Evolutionary conservation across 2,888 invertebrate genomes (phyloP).

Genomic region (Drosophila maculinotata): DNA sequence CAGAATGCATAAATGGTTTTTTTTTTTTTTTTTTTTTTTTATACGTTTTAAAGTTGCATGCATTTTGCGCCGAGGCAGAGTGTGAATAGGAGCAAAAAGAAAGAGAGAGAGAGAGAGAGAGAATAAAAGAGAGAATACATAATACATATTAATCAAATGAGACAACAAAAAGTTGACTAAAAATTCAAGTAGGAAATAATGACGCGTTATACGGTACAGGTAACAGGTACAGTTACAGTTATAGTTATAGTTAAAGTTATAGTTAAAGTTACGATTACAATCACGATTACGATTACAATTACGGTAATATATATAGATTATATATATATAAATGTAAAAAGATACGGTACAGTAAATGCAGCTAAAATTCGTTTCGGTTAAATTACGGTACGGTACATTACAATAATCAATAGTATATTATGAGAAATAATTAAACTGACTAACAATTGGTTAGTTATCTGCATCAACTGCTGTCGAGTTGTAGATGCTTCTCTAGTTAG

Average conservation of each 20-base stretch:
- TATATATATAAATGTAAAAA: slow-evolving; percentile 8
- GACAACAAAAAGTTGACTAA: slow-evolving; percentile 55
- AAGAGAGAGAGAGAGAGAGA: slow-evolving; percentile 52
- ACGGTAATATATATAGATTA: slow-evolving; percentile 8
- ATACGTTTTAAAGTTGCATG: slow-evolving; percentile 61
- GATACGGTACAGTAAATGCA: slow-evolving; percentile 42
- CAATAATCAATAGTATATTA: slow-evolving; percentile 37
- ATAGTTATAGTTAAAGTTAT: slow-evolving; percentile 44
- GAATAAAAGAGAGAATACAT: slow-evolving; percentile 61
- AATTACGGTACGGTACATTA: slow-evolving; percentile 44
- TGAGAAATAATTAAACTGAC: slow-evolving; percentile 33
- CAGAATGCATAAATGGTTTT: slow-evolving; percentile 64
- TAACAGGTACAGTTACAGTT: slow-evolving; percentile 57
- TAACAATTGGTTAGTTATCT: slow-evolving; percentile 41
- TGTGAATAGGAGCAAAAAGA: slow-evolving; percentile 63
- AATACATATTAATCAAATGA: slow-evolving; percentile 65
- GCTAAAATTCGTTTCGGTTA: slow-evolving; percentile 36
- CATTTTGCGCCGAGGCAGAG: slow-evolving; percentile 75
- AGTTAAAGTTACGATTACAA: slow-evolving; percentile 34
- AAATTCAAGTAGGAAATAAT: slow-evolving; percentile 56
- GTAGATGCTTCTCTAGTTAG: slow-evolving; percentile 45
- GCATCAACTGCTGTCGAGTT: slow-evolving; percentile 66
- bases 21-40: slow-evolving; percentile 33
- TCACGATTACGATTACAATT: slow-evolving; percentile 35
- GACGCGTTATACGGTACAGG: slow-evolving; percentile 64